A percentile compares a stretch with the other conserved stretches of the same genome.
Conservation (phyloP, 2,888 invertebrate genomes). For the Penaeus monodon region DNA sequence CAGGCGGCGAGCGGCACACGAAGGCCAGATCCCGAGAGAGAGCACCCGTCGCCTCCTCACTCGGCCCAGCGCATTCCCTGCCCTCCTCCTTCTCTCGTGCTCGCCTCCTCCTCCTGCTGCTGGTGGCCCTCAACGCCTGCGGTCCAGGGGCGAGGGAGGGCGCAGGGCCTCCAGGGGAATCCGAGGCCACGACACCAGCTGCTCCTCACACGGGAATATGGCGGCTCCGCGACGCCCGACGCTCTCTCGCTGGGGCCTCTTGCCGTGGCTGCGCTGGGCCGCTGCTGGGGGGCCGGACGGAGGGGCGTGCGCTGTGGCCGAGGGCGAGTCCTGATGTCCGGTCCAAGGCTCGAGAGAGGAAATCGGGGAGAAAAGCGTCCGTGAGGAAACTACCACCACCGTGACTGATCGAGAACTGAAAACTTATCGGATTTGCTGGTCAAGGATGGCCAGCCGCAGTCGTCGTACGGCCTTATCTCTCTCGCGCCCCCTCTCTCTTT, state of each 20-base stretch:
- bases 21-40: too few relatives aligned
- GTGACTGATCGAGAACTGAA: conserved; percentile 47
- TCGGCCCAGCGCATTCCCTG: background rate
- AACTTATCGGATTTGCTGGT: conserved; percentile 58
- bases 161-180: background rate
- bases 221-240: conserved; percentile 38
- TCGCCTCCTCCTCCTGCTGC: background rate
- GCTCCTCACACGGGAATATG: conserved; percentile 44
- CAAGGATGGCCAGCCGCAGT: background rate
- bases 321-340: too few relatives aligned
- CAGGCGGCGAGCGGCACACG: too few relatives aligned
- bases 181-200: conserved; percentile 29
- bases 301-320: too few relatives aligned
- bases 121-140: background rate
- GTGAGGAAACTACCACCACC: background rate
- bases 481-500: too few relatives aligned
- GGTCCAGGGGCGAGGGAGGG: background rate
- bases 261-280: too few relatives aligned
- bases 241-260: too few relatives aligned
- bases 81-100: background rate
- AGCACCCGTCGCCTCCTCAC: too few relatives aligned
- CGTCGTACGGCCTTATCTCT: background rate
- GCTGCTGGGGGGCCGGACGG: background rate
- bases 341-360: too few relatives aligned
- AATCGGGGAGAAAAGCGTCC: too few relatives aligned